Conservation (phyloP, 2,113 vertebrate species). For the Suncus etruscus region DNA sequence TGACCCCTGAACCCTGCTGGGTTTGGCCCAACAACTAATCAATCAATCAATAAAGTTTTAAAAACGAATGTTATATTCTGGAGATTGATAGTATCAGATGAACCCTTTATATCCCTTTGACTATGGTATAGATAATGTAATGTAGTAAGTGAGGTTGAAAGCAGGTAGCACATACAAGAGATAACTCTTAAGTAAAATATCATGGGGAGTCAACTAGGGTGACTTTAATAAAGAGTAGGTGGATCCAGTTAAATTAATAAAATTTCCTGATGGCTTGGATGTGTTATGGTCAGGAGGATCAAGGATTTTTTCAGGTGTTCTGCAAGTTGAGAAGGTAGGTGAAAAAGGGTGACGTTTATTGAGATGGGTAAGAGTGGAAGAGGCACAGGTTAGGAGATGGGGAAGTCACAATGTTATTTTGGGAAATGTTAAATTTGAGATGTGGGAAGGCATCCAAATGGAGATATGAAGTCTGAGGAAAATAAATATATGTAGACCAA, state of each 20-base stretch:
- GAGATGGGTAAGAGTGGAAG: constrained; percentile 11
- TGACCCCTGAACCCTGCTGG: too few species aligned
- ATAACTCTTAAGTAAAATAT: constrained; percentile 10
- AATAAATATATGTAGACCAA: constrained; percentile 42
- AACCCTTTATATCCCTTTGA: constrained; percentile 1
- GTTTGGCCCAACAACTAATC: too few species aligned
- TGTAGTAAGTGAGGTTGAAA: not conserved
- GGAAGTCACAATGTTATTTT: not conserved
- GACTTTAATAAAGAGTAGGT: not conserved
- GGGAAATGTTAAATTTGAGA: not conserved
- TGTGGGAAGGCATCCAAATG: not conserved
- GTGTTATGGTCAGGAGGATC: not conserved
- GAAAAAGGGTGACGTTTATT: not conserved
- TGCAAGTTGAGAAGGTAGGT: not conserved
- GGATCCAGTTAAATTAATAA: constrained; percentile 20
- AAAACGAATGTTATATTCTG: too few species aligned
- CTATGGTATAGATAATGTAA: constrained; percentile 25
- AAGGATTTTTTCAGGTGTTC: constrained; percentile 2
- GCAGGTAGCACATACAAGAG: not conserved
- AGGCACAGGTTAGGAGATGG: not conserved
- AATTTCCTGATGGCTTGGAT: not conserved
- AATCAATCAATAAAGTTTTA: too few species aligned
- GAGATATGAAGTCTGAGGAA: not conserved
- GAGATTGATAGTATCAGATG: constrained; percentile 9
- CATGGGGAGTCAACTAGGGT: not conserved